Evolutionary conservation across 1,140 invertebrate species (phyloP).

Genomic region (Magallana angulata): DNA sequence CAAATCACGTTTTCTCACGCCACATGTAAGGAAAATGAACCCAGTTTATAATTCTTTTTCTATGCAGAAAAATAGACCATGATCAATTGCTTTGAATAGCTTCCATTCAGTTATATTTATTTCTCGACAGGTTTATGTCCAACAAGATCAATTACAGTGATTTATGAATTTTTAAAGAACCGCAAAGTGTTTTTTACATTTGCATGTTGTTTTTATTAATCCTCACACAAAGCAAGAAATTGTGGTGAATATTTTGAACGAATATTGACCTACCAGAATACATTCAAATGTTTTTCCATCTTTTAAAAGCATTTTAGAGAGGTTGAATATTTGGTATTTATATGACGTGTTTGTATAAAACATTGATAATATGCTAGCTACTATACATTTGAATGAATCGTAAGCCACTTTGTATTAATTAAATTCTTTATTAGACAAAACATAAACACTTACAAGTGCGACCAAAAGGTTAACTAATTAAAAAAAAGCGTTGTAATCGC

Average conservation of each 20-base stretch:
- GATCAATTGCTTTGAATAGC: not conserved
- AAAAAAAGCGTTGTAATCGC: not conserved
- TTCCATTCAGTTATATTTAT: not conserved
- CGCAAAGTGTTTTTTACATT: not conserved
- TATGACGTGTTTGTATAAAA: too few species aligned
- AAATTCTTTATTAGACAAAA: too few species aligned
- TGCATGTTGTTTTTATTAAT: not conserved
- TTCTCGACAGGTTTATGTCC: not conserved
- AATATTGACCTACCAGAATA: too few species aligned
- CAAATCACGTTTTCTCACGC: slow-evolving; percentile 29
- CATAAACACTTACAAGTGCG: not conserved
- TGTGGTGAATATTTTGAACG: too few species aligned
- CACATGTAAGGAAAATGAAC: not conserved
- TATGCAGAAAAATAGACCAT: not conserved
- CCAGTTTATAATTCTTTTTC: not conserved
- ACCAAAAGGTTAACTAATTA: not conserved
- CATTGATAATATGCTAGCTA: too few species aligned
- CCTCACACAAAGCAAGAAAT: too few species aligned
- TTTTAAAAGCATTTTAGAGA: too few species aligned
- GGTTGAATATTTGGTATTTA: too few species aligned
- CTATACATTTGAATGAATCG: too few species aligned
- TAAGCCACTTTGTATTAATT: not conserved
- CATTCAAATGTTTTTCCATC: too few species aligned
- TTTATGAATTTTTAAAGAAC: slow-evolving; percentile 4
- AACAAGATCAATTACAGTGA: not conserved